These are phyloP conservation scores for Anthoscopus minutus DNA, from an alignment of 2,113 vertebrate genomes.

Conservation along the genomic window DNA sequence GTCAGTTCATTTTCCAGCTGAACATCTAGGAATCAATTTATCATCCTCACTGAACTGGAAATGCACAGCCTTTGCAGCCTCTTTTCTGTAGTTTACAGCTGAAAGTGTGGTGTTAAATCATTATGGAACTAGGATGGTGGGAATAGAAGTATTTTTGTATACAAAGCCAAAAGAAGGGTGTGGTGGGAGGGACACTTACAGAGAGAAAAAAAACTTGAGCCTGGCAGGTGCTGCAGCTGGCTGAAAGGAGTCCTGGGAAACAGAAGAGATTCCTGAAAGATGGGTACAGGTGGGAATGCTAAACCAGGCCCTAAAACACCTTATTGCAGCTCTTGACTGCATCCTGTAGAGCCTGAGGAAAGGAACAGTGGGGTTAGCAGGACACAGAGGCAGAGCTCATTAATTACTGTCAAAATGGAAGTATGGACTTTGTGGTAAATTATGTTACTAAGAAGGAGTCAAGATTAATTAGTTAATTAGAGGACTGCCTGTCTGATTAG, in stretches of 20 bases:
- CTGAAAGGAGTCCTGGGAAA: background rate
- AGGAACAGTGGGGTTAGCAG: background rate
- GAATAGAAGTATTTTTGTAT: background rate
- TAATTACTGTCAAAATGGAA: background rate
- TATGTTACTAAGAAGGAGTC: background rate
- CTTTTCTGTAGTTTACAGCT: background rate
- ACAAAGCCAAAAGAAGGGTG: background rate
- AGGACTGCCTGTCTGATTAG: background rate
- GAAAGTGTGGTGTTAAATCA: background rate
- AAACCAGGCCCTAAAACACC: background rate
- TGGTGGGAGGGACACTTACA: background rate
- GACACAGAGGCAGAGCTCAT: background rate
- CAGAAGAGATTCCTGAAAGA: rapidly evolving
- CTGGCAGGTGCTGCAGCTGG: background rate
- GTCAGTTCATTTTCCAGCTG: slow-evolving; percentile 23
- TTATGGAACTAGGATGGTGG: background rate
- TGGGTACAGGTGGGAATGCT: background rate
- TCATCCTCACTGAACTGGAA: background rate
- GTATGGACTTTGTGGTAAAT: background rate
- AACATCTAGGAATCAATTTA: slow-evolving; percentile 9
- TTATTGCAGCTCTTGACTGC: background rate
- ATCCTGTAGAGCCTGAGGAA: background rate
- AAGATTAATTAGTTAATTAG: background rate
- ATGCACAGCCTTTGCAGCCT: background rate
- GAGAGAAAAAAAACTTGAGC: background rate